phyloP scores from a whole-genome alignment of 1,140 invertebrate species.

The Sarcophaga bullata region DNA sequence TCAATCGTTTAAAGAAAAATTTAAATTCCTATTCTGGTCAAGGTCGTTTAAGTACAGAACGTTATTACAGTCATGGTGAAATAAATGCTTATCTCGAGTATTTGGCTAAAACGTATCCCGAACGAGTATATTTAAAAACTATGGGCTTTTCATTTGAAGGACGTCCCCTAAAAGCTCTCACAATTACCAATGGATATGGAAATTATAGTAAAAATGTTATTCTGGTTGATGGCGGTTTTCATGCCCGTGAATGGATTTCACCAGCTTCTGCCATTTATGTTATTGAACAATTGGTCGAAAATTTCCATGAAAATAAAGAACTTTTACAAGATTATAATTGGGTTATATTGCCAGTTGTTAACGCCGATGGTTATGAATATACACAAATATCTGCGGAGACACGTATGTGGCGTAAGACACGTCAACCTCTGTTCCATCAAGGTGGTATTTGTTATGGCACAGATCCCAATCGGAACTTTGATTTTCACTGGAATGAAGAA shows the following conservation, averaged over 20 bases:
- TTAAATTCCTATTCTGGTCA: conserved; percentile 53
- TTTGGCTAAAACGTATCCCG: conserved; percentile 65
- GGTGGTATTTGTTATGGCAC: conserved; percentile 69
- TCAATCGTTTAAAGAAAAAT: conserved; percentile 48
- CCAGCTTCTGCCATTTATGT: conserved; percentile 73
- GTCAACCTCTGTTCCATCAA: conserved; percentile 49
- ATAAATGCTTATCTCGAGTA: conserved; percentile 68
- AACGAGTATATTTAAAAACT: conserved; percentile 63
- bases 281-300: conserved; percentile 71
- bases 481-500: conserved; percentile 72
- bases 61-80: conserved; percentile 63
- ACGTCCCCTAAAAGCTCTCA: conserved; percentile 68
- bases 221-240: conserved; percentile 70
- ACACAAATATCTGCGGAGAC: conserved; percentile 61
- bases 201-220: conserved; percentile 67
- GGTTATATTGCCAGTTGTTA: conserved; percentile 70
- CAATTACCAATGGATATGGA: conserved; percentile 66
- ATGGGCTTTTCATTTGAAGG: conserved; percentile 67
- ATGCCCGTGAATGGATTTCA: conserved; percentile 79
- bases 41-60: conserved; percentile 52
- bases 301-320: conserved; percentile 65
- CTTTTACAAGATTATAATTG: conserved; percentile 70
- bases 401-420: conserved; percentile 70
- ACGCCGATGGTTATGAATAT: conserved; percentile 68
- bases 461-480: conserved; percentile 76